Conservation (phyloP, 2,888 invertebrate genomes). For the Mellilla xanthometata region DNA sequence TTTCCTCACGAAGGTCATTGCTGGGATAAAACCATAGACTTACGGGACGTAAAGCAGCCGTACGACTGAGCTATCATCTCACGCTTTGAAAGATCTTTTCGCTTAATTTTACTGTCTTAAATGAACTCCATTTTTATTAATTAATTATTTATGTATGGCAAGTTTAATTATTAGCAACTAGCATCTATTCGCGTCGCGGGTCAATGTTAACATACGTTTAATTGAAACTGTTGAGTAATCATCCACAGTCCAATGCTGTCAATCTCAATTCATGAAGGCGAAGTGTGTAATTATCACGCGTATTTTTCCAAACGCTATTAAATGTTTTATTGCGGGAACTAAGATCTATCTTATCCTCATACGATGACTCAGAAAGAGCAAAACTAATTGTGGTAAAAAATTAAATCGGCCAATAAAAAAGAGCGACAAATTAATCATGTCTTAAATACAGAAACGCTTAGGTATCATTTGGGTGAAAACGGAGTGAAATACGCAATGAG, state of each 20-base stretch:
- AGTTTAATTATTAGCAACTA: conserved; percentile 34
- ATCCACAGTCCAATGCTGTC: conserved; percentile 42
- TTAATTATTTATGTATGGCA: conserved; percentile 19
- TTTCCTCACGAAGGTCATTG: too few relatives aligned
- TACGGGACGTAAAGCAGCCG: too few relatives aligned
- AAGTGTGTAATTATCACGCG: conserved; percentile 42
- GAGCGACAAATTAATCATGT: conserved; percentile 10
- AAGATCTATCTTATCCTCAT: conserved; percentile 14
- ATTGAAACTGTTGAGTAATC: conserved; percentile 54
- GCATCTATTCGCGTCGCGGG: conserved; percentile 56
- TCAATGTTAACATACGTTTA: conserved; percentile 62
- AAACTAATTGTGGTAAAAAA: conserved; percentile 6
- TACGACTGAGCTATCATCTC: too few relatives aligned
- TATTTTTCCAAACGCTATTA: conserved; percentile 43
- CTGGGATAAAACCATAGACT: too few relatives aligned
- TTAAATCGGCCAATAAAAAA: conserved; percentile 5
- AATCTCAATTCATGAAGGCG: conserved; percentile 49
- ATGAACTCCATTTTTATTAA: conserved; percentile 13
- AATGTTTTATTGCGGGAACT: conserved; percentile 11
- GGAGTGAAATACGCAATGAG: conserved; percentile 12
- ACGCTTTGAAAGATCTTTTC: too few relatives aligned
- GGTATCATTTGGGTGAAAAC: conserved; percentile 12
- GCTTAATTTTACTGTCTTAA: too few relatives aligned
- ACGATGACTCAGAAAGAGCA: conserved; percentile 14
- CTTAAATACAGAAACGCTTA: conserved; percentile 9